Percentiles rank a stretch among this genome's conserved stretches.
These are phyloP conservation scores for Eriosoma lanigerum DNA, from an alignment of 1,140 invertebrate genomes.

Conservation along the genomic window DNA sequence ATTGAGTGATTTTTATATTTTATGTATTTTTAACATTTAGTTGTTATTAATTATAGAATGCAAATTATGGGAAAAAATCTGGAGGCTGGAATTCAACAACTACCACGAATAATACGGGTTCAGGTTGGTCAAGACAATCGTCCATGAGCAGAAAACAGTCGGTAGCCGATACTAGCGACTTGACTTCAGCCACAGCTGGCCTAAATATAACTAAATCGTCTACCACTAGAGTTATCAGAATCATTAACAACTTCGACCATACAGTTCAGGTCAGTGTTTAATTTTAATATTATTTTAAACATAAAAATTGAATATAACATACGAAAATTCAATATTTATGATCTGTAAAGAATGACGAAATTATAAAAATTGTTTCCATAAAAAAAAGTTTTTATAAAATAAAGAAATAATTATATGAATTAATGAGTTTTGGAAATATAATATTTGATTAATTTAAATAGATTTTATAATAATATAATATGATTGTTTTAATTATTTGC, in stretches of 20 bases:
- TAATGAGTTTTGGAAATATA: no score
- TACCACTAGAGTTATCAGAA: slow-evolving; percentile 82
- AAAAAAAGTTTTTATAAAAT: no score
- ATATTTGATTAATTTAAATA: no score
- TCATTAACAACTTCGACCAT: slow-evolving; percentile 89
- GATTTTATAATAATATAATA: no score
- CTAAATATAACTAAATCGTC: slow-evolving; percentile 64
- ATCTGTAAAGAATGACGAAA: no score
- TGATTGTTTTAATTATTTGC: no score
- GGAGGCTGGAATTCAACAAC: slow-evolving; percentile 77
- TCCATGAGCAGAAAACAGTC: slow-evolving; percentile 64
- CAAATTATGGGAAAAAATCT: slow-evolving; percentile 84
- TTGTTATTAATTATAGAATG: slow-evolving; percentile 63
- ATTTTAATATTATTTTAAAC: background rate
- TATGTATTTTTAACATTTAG: no score
- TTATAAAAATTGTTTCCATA: no score
- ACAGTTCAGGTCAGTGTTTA: slow-evolving; percentile 74
- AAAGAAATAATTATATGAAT: no score
- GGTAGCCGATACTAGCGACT: slow-evolving; percentile 62
- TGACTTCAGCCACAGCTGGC: slow-evolving; percentile 65
- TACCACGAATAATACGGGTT: slow-evolving; percentile 60
- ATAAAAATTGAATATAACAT: no score
- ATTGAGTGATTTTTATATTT: no score
- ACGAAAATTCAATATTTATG: no score
- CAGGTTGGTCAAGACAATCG: slow-evolving; percentile 69